phyloP scores from a whole-genome alignment of 2,797 vertebrate genomes.

The Syndactyla subalaris region DNA sequence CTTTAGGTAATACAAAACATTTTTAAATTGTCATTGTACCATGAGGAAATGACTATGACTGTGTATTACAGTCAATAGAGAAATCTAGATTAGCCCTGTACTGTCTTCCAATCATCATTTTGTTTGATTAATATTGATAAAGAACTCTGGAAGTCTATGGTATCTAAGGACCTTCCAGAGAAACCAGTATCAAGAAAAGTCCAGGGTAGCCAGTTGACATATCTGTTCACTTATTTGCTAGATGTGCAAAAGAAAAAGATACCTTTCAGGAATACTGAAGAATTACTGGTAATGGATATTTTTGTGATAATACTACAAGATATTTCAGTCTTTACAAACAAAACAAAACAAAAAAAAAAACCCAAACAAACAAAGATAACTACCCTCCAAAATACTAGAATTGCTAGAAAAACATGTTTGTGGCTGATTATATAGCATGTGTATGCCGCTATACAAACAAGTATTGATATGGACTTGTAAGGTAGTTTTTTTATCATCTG shows the following conservation, averaged over 20 bases:
- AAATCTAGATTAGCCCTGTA: constrained; percentile 21
- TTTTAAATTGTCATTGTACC: constrained; percentile 43
- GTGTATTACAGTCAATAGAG: constrained; percentile 30
- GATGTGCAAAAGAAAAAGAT: background rate
- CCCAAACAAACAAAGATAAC: background rate
- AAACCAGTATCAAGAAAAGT: background rate
- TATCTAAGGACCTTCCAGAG: constrained; percentile 29
- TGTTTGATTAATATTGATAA: constrained; percentile 33
- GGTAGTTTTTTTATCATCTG: background rate
- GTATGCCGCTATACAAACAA: background rate
- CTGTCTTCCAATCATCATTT: constrained; percentile 39
- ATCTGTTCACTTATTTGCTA: background rate
- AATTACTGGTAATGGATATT: background rate
- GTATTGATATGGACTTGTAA: background rate
- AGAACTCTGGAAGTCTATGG: constrained; percentile 51
- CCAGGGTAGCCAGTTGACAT: background rate
- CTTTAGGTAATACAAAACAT: constrained; percentile 15
- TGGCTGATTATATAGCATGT: background rate
- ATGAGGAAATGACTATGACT: constrained; percentile 34
- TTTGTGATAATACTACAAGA: background rate
- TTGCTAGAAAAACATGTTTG: background rate
- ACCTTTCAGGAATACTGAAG: background rate
- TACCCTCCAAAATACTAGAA: background rate
- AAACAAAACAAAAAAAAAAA: background rate
- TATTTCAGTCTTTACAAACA: background rate